Evolutionary conservation across 2,113 vertebrate genomes (phyloP).

Genomic region (Rhynchomys soricoides): DNA sequence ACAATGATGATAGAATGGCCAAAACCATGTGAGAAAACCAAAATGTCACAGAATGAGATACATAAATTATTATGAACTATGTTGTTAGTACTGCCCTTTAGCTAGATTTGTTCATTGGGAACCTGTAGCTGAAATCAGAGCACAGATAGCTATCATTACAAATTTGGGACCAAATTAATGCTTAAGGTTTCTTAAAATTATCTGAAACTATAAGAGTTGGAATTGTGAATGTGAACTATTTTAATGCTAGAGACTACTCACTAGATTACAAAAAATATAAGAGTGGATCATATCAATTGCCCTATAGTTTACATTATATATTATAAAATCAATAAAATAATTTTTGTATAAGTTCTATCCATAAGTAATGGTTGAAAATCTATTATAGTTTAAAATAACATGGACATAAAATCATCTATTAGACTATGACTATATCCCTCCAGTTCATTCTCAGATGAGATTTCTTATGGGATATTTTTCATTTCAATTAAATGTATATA

Average conservation of each 20-base stretch:
- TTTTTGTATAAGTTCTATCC: not conserved
- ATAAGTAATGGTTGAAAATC: slow-evolving; percentile 20
- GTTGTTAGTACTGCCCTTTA: not conserved
- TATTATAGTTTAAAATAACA: not conserved
- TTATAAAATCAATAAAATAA: not conserved
- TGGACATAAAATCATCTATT: not conserved
- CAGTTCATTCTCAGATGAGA: slow-evolving; percentile 26
- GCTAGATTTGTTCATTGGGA: not conserved
- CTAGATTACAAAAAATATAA: not conserved
- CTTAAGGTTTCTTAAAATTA: not conserved
- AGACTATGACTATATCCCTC: not conserved
- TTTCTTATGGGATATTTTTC: not conserved
- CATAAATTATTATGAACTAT: not conserved
- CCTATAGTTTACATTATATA: not conserved
- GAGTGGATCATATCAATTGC: not conserved
- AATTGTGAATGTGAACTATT: not conserved
- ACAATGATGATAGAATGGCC: not conserved
- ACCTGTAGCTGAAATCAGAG: not conserved
- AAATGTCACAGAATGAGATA: not conserved
- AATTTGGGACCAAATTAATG: slow-evolving; percentile 1
- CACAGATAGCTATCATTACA: not conserved
- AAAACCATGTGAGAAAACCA: not conserved
- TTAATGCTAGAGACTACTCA: not conserved
- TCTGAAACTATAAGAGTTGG: not conserved
- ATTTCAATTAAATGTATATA: not conserved